Evolutionary conservation across 1,140 invertebrate genomes (phyloP).

Genomic region (Magallana angulata): DNA sequence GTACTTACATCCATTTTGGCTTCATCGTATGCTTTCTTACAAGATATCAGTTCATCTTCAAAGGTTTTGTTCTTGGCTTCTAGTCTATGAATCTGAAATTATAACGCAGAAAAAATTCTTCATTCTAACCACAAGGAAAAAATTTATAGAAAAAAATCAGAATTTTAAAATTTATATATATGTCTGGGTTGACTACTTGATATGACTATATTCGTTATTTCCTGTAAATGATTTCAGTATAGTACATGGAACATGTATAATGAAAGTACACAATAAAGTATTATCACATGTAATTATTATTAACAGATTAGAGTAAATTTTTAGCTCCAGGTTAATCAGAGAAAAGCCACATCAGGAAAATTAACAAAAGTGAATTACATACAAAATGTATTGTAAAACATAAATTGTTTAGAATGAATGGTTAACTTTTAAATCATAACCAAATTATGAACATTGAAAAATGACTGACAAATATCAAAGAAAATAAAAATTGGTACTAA

Average conservation of each 20-base stretch:
- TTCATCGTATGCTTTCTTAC: constrained; percentile 68
- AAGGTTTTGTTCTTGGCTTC: constrained; percentile 68
- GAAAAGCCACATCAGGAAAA: constrained; percentile 12
- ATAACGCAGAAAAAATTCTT: neutral
- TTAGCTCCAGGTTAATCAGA: neutral
- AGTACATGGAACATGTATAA: too few relatives aligned
- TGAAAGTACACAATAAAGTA: neutral
- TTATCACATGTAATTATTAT: neutral
- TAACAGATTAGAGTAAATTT: neutral
- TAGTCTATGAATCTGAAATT: constrained; percentile 67
- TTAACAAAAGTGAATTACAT: neutral
- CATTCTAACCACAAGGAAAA: neutral
- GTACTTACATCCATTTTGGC: constrained; percentile 71
- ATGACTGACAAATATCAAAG: too few relatives aligned
- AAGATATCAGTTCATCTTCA: constrained; percentile 69
- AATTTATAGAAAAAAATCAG: neutral
- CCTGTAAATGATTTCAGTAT: too few relatives aligned
- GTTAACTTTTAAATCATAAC: too few relatives aligned
- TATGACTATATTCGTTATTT: neutral
- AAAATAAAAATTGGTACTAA: too few relatives aligned
- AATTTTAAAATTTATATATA: neutral
- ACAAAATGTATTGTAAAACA: too few relatives aligned
- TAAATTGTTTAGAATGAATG: too few relatives aligned
- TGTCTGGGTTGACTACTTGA: neutral
- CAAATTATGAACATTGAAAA: too few relatives aligned